Base-by-base conservation (phyloP, 2,888 invertebrate genomes). In the Argynnis bischoffii region DNA sequence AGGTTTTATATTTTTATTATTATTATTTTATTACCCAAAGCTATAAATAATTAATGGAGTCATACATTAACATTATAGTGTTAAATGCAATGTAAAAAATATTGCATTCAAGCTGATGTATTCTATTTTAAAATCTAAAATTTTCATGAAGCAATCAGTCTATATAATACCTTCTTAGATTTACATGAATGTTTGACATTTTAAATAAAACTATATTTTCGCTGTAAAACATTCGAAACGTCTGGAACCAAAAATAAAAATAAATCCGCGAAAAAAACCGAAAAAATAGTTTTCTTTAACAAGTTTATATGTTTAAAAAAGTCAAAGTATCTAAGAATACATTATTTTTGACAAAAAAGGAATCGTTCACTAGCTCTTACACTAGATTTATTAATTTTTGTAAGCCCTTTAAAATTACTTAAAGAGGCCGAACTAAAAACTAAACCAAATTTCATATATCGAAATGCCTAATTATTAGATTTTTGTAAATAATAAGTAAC, bases 401-500 rank as follows among this genome's bases (percentile, higher is more conserved):
- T 5, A 15, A n/a, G 21, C 0, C 15, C 26, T 48, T 48, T 11
- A 48, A 59, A 31, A 48, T 6, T 48, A 13, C 26, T 55, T 55
- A 55, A 55, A 8, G 26, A 48, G 48, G 48, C 48, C 35, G 2
- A 41, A 41, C 35, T 41, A 41, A 41, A 41, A 59, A 48, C 48
- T 59, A 48, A 59, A 48, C 48, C 48, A 48, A 59, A 21, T 59
- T 48, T 13, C 47, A 59, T 48, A 26, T 59, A 59, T 48, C 59
- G 26, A 31, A 59, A 31, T 64, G 67, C 59, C 67, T 67, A 67
- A 59, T 31, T 67, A 64, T 55, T 61, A 21, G 31, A 50, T 55
- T 31, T 21, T 61, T 65, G 65, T 63, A 65, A 63, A 68, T 69
- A 63, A 48, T 55, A 61, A 59, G 57, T 16, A 63, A 35, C 59